Conservation (phyloP, 2,888 invertebrate genomes). For the Lepidocyrtinus sp. region DNA sequence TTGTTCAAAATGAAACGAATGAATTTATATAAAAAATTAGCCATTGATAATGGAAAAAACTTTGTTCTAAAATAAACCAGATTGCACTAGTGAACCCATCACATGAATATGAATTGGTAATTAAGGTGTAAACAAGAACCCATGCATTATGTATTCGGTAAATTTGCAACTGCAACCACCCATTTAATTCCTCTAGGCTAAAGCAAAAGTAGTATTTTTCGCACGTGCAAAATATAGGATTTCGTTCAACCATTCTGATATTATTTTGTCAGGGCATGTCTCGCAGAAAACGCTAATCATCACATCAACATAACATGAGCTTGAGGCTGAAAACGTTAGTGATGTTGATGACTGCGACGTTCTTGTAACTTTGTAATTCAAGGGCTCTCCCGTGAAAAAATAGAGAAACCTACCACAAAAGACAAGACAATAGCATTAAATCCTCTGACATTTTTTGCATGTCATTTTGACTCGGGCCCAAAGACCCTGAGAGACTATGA, state of each 20-base stretch:
- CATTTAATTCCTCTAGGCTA: slow-evolving; percentile 52
- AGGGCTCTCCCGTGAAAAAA: neutral
- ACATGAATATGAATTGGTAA: slow-evolving; percentile 38
- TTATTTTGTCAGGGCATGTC: neutral
- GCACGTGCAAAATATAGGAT: neutral
- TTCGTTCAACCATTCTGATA: neutral
- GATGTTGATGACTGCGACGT: neutral
- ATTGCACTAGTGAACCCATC: neutral
- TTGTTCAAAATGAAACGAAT: neutral
- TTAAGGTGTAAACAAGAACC: slow-evolving; percentile 45
- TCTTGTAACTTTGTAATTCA: neutral
- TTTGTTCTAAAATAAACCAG: neutral
- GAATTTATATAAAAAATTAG: too few relatives aligned
- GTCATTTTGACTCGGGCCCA: neutral
- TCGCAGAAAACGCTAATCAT: neutral
- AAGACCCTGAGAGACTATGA: neutral
- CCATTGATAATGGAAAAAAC: neutral
- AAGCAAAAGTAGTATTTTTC: slow-evolving; percentile 28
- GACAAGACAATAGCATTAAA: neutral
- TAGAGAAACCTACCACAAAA: neutral
- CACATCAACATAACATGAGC: neutral
- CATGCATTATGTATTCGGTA: slow-evolving; percentile 60
- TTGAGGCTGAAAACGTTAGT: neutral
- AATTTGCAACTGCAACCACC: slow-evolving; percentile 42
- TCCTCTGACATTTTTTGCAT: neutral